Evolutionary conservation across 1,140 invertebrate genomes (phyloP), one percentile per base, ranked within the genome.

Genomic region (Diachasma alloeum): DNA sequence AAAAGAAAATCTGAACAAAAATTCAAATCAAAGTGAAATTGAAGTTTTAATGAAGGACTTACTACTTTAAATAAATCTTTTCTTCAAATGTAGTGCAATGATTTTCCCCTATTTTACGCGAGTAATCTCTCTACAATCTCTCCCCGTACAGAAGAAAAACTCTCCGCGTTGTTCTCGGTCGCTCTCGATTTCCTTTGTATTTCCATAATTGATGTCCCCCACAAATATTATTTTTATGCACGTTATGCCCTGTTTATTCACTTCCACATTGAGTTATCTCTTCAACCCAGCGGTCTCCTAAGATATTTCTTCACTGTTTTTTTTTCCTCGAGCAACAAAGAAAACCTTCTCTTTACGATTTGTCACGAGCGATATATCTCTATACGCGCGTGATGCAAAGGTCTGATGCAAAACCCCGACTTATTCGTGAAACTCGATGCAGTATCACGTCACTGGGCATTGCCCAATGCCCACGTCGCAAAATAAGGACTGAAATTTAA

Each of bases 321-420:
- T 6, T 19, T 56, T 15, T 3, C 1, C 15, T 10, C 24, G 22
- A 63, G 19, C 19, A 26, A 63, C 59, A 63, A 63, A 63, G 59
- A 63, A 63, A 63, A 63, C 59, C 0, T 63, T 63, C 22, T 63
- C 59, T 63, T 63, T 63, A 15, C 59, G 22, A 63, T 63, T 63
- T 63, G 59, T 63, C 59, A 63, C 59, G 24, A 31, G 59, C 24
- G 59, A 63, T 63, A 63, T 63, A 63, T 63, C 59, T 63, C 24
- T 63, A 63, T 63, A 24, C 11, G 59, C 19, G 24, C 59, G 24
- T 63, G 59, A 63, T 63, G 59, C 59, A 63, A 63, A 63, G 15
- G 19, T 63, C 59, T 63, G 59, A 63, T 63, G 59, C 24, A 63
- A 63, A 63, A 4, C 24, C 24, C 22, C 8, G 59, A 24, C 24